Conservation (phyloP, 2,797 vertebrate genomes). For the Squalus acanthias region DNA sequence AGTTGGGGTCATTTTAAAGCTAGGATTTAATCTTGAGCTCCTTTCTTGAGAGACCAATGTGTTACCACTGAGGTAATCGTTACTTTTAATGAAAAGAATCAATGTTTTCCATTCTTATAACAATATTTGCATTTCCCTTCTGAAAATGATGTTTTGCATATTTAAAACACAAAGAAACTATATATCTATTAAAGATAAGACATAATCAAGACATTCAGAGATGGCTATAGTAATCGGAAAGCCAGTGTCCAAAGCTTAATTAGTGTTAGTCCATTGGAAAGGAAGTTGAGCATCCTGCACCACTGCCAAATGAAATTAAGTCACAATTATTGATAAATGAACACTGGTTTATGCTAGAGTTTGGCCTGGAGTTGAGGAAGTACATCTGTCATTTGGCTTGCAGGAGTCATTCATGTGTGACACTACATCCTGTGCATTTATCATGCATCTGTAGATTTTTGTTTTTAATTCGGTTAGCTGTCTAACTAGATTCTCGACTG, state of each 20-base stretch:
- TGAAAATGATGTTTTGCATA: not conserved
- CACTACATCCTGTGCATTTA: constrained; percentile 73
- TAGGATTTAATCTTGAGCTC: not conserved
- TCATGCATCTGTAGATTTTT: constrained; percentile 75
- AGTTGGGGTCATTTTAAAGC: not conserved
- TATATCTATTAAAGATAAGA: not conserved
- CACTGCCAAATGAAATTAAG: constrained; percentile 81
- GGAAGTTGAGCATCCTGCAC: constrained; percentile 67
- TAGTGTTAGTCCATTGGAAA: constrained; percentile 69
- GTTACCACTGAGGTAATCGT: not conserved
- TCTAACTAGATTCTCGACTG: constrained; percentile 64
- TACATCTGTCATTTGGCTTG: constrained; percentile 73
- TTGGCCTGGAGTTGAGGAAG: constrained; percentile 73
- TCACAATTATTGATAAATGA: constrained; percentile 84
- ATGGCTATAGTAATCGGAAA: constrained; percentile 15
- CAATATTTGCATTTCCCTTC: not conserved
- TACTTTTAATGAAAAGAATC: not conserved
- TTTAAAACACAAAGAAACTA: not conserved
- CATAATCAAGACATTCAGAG: not conserved
- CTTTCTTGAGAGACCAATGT: not conserved
- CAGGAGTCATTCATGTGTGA: constrained; percentile 69
- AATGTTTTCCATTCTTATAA: not conserved
- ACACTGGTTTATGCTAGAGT: constrained; percentile 78
- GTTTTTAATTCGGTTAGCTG: constrained; percentile 68
- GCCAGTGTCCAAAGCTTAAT: constrained; percentile 56